Base-by-base conservation (phyloP, 2,888 invertebrate genomes). In the Agrilus cyanescens region DNA sequence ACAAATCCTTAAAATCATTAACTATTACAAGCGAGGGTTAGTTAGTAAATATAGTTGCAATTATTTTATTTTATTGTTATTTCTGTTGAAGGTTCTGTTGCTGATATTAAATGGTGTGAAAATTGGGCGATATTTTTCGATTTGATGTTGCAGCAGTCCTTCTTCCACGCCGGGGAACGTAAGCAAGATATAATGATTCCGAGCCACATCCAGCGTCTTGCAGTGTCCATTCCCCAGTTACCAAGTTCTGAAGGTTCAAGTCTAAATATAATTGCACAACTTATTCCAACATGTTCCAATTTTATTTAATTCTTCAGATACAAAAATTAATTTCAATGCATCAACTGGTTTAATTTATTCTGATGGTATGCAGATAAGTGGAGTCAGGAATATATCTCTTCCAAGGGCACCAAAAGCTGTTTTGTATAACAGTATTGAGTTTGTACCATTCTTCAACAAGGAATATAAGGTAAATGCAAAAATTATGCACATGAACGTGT, bases 91-190 rank as follows among this genome's bases (percentile, higher is more conserved):
- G 60, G 60, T 15, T 59, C 61, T 4, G 40, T 57, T 4, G 51
- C 53, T 20, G 49, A 46, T 4, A 50, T 57, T 29, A 51, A 60
- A 40, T 61, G 61, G 56, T 57, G 58, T 38, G 54, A 56, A 12
- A 86, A 88, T 66, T 94, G 91, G 90, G 80, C 86, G 6, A 76
- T 85, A 3, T 89, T 89, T 63, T 76, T 94, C 68, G 93, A 94
- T 67, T 84, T 85, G 30, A 82, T 94, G 80, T 70, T 94, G 12
- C 93, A 94, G 65, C 77, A 86, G 54, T 54, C 54, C 12, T 78
- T 90, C 38, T 61, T 89, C 18, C 76, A 78, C 18, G 71, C 53
- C 10, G 67, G 71, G 2, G 65, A 78, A 43, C 78, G 81, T 49
- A 75, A 79, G 1, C 73, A 85, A 18, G 75, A 79, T 3, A 73